phyloP scores from a whole-genome alignment of 92 coral and sea anemone genomes.

The Plumapathes pennacea region DNA sequence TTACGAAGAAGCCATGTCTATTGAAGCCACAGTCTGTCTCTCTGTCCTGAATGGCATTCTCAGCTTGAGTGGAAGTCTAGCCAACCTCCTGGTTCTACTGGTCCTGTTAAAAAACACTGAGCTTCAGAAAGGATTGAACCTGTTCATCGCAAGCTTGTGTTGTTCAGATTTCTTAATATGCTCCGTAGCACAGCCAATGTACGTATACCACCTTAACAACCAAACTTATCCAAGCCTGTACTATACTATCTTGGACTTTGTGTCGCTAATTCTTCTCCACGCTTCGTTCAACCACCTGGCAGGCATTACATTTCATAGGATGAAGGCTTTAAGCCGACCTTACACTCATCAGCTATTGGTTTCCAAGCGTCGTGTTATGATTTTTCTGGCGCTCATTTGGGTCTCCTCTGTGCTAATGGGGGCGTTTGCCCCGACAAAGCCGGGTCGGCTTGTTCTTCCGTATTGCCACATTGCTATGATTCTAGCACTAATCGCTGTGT shows the following conservation, averaged over 20 bases:
- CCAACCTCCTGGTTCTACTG: constrained; percentile 35
- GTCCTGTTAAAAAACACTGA: constrained; percentile 31
- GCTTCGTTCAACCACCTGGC: constrained; percentile 44
- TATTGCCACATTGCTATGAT: constrained; percentile 49
- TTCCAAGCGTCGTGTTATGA: constrained; percentile 18
- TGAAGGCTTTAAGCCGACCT: constrained; percentile 44
- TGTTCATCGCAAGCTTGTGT: constrained; percentile 55
- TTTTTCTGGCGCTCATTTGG: constrained; percentile 16
- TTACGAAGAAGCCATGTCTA: too few relatives aligned
- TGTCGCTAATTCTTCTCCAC: constrained; percentile 45
- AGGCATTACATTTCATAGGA: constrained; percentile 47
- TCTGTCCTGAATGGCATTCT: constrained; percentile 30
- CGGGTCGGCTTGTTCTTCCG: constrained; percentile 15
- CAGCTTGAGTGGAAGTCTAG: constrained; percentile 20
- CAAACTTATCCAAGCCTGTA: neutral
- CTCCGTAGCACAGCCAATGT: constrained; percentile 51
- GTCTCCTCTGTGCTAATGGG: constrained; percentile 37
- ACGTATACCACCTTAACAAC: constrained; percentile 32
- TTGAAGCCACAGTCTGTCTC: too few relatives aligned
- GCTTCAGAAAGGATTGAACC: constrained; percentile 53
- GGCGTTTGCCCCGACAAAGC: constrained; percentile 17
- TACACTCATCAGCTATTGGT: constrained; percentile 44
- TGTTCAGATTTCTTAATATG: constrained; percentile 48
- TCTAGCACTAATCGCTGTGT: constrained; percentile 16
- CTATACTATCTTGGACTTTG: constrained; percentile 26